These are phyloP conservation scores for Aphaenogaster floridana DNA, from an alignment of 1,140 invertebrate species.

Conservation along the genomic window DNA sequence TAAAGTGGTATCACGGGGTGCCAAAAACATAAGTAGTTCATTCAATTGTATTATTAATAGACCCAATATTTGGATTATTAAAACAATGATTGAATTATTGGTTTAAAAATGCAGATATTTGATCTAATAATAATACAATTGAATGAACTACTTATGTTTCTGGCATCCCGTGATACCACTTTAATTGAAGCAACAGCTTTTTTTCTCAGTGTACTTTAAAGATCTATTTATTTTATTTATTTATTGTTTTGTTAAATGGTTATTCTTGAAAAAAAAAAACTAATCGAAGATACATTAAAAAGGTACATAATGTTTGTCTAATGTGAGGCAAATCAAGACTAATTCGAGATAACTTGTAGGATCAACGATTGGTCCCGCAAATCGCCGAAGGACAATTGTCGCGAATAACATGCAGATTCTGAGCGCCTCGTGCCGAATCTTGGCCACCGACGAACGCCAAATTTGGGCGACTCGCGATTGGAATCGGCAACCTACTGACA, in stretches of 20 bases:
- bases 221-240: no score
- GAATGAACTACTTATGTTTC: no score
- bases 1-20: no score
- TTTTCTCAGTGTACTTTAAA: no score
- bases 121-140: no score
- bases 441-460: conserved; percentile 76
- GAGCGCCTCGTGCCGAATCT: conserved; percentile 55
- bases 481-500: conserved; percentile 84
- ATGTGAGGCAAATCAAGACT: not conserved
- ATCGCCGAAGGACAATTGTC: not conserved
- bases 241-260: not conserved
- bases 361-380: not conserved
- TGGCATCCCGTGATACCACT: no score
- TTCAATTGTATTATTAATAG: no score
- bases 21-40: no score
- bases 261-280: not conserved
- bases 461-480: conserved; percentile 80
- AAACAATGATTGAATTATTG: no score
- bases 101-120: no score
- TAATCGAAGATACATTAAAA: not conserved
- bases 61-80: no score
- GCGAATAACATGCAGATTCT: conserved; percentile 50
- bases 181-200: no score
- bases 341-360: not conserved
- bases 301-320: not conserved